These are phyloP conservation scores for Caiman crocodilus DNA, from an alignment of 2,797 vertebrate species.

Conservation along the genomic window DNA sequence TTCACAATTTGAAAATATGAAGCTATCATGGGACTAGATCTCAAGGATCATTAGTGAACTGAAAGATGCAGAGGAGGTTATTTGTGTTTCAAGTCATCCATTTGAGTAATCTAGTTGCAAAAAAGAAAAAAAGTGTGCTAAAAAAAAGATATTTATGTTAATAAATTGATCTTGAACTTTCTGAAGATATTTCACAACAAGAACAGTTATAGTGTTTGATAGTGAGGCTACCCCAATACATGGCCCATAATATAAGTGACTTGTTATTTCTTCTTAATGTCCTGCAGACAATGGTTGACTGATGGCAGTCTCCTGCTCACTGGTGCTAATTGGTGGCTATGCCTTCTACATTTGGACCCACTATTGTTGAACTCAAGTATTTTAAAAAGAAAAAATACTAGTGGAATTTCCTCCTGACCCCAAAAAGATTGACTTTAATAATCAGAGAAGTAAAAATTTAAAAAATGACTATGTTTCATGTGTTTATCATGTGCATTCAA, in stretches of 20 bases:
- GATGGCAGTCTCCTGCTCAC: neutral
- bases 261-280: neutral
- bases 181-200: neutral
- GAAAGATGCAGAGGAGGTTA: slow-evolving; percentile 67
- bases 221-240: neutral
- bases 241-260: fast-evolving
- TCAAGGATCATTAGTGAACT: slow-evolving; percentile 72
- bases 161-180: neutral
- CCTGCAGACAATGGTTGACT: neutral
- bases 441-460: no score
- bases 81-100: slow-evolving; percentile 66
- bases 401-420: no score
- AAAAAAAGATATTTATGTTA: neutral
- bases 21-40: slow-evolving; percentile 47
- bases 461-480: no score
- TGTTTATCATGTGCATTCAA: no score
- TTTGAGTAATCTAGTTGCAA: slow-evolving; percentile 19
- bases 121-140: slow-evolving; percentile 26
- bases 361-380: neutral
- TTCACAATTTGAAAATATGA: slow-evolving; percentile 69
- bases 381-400: neutral
- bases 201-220: neutral
- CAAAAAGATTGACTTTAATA: no score
- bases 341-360: neutral
- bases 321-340: neutral